Base-by-base conservation (phyloP, 92 coral and sea anemone species). In the Pocillopora meandrina region DNA sequence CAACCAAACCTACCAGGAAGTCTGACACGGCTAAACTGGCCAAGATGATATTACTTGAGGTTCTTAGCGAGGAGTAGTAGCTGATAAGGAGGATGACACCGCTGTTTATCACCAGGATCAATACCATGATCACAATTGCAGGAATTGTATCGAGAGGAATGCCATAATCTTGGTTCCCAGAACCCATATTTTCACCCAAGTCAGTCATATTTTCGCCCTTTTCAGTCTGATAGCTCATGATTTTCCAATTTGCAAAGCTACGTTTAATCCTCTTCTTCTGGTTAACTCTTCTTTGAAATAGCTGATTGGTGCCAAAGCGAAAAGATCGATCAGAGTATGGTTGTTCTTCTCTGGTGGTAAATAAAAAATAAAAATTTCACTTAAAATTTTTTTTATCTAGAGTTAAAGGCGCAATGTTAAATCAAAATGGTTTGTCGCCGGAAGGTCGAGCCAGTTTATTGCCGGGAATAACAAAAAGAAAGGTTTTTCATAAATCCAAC, bases 11-110 rank as follows among this genome's bases (percentile, higher is more conserved):
- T 56, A 84, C 79, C 12, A 84, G 76, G 9, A 84, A 84, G 61
- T 84, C 88, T 13, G 88, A 84, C 60, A 84, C 76, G 3, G 88
- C 88, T 69, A 84, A 69, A 34, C 88, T 84, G 31, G 60, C 76
- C 21, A 84, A n/a, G 7, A 84, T 76, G 34, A 68, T 16, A 76
- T 84, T 84, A 64, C 76, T 84, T 47, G 88, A 42, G 35, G 76
- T 76, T 67, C 79, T 76, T 18, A 84, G 57, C 17, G 23, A 56
- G 9, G 82, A 56, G 47, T 66, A 59, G 17, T 68, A 77, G 60
- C 58, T 36, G 15, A 84, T 84, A 35, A 84, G 88, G 1, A 67
- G 26, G 36, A 84, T 68, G 18, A 84, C 83, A 33, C 75, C 34
- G 52, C 76, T 18, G 19, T 84, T 84, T 57, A 76, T 77, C 10